These are phyloP conservation scores for Hoplostethus mediterraneus DNA, from an alignment of 2,797 vertebrate species.

Conservation along the genomic window DNA sequence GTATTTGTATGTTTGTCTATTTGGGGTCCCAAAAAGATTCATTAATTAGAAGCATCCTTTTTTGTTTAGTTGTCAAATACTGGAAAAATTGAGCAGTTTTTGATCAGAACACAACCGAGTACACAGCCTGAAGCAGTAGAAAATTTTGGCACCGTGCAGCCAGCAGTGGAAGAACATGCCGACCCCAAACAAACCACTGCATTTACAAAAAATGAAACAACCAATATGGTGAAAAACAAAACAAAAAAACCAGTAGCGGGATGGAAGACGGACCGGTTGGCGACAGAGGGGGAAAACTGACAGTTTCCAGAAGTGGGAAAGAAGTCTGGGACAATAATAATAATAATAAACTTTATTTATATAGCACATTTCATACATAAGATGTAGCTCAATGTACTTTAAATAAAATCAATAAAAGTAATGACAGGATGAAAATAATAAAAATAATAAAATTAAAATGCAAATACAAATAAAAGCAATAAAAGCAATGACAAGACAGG, in stretches of 20 bases:
- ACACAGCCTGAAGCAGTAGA: constrained; percentile 13
- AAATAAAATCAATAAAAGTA: too few species aligned
- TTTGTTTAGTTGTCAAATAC: too few species aligned
- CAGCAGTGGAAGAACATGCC: constrained; percentile 20
- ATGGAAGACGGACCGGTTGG: constrained; percentile 24
- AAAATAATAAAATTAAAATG: too few species aligned
- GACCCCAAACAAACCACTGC: constrained; percentile 13
- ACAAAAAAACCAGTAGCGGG: constrained; percentile 6
- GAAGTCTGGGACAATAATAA: constrained; percentile 17
- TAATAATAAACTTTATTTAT: too few species aligned
- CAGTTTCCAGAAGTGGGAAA: constrained; percentile 63
- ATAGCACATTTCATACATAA: constrained; percentile 7
- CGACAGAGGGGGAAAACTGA: constrained; percentile 43
- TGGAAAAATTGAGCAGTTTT: neutral
- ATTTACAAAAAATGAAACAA: constrained; percentile 40
- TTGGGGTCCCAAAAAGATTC: too few species aligned
- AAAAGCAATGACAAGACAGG: too few species aligned
- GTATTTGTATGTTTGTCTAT: too few species aligned
- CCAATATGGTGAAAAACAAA: constrained; percentile 6
- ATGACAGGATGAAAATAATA: too few species aligned
- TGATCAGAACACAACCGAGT: neutral
- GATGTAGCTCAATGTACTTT: too few species aligned
- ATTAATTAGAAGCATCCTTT: too few species aligned
- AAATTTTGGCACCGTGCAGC: constrained; percentile 1
- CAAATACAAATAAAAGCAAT: too few species aligned